These are phyloP conservation scores for Jordanella pulchra DNA, from an alignment of 2,797 vertebrate species.

Conservation along the genomic window DNA sequence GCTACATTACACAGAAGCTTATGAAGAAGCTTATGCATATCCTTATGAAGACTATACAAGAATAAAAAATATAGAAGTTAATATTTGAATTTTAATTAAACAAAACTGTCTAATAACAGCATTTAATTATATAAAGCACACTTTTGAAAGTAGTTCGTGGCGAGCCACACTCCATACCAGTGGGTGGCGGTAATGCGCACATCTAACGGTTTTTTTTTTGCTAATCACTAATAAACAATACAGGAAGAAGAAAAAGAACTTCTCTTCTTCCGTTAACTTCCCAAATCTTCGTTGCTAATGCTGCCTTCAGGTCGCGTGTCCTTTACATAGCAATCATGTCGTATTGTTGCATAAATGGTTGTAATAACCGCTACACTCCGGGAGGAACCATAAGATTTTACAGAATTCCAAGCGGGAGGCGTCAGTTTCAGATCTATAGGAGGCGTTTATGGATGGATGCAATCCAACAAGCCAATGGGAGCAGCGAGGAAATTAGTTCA, in stretches of 20 bases:
- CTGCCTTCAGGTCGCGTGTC: fast-evolving
- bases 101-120: too few species aligned
- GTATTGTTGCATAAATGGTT: constrained; percentile 50
- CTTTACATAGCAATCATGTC: constrained; percentile 26
- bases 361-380: constrained; percentile 10
- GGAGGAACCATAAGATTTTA: constrained; percentile 24
- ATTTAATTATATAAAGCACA: too few species aligned
- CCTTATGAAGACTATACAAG: too few species aligned
- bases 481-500: background rate
- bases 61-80: too few species aligned
- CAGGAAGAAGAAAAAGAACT: background rate
- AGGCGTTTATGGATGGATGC: constrained; percentile 50
- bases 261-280: constrained; percentile 19
- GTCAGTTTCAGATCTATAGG: constrained; percentile 28
- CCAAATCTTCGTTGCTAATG: background rate
- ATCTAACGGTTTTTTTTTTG: too few species aligned
- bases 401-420: constrained; percentile 32
- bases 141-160: too few species aligned
- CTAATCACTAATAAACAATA: too few species aligned
- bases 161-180: too few species aligned
- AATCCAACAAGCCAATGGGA: constrained; percentile 31
- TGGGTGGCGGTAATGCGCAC: too few species aligned
- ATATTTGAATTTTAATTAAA: too few species aligned
- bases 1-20: too few species aligned
- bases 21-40: too few species aligned